Conservation (phyloP, 2,113 vertebrate genomes). For the Colinus virginianus region DNA sequence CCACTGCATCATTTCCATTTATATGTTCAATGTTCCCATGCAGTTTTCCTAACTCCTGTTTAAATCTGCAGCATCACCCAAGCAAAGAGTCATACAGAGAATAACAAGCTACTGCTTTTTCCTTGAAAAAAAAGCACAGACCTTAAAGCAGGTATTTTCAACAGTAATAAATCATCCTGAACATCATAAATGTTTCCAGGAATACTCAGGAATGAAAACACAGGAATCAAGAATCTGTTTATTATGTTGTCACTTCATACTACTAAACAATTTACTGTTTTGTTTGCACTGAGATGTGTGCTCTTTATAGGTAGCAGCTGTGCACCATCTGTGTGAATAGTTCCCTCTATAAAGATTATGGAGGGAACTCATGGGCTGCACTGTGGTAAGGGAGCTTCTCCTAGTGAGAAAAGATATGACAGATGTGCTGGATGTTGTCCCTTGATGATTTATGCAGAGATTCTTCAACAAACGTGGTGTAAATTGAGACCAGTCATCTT, state of each 20-base stretch:
- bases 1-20: neutral
- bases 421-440: neutral
- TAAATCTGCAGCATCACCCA: neutral
- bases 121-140: neutral
- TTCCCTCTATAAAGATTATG: neutral
- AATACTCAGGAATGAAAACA: neutral
- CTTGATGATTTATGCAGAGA: neutral
- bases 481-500: neutral
- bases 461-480: neutral
- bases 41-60: neutral
- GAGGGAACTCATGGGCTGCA: neutral
- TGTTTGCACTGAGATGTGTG: constrained; percentile 12
- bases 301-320: neutral
- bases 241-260: neutral
- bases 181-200: neutral
- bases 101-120: neutral
- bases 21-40: neutral
- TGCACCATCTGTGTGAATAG: neutral
- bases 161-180: neutral
- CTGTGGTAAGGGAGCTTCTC: neutral
- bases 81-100: neutral
- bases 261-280: constrained; percentile 19
- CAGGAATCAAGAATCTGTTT: neutral
- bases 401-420: neutral
- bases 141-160: neutral